Conservation (phyloP, 2,113 vertebrate genomes). For the Gallinago paraguaiae region DNA sequence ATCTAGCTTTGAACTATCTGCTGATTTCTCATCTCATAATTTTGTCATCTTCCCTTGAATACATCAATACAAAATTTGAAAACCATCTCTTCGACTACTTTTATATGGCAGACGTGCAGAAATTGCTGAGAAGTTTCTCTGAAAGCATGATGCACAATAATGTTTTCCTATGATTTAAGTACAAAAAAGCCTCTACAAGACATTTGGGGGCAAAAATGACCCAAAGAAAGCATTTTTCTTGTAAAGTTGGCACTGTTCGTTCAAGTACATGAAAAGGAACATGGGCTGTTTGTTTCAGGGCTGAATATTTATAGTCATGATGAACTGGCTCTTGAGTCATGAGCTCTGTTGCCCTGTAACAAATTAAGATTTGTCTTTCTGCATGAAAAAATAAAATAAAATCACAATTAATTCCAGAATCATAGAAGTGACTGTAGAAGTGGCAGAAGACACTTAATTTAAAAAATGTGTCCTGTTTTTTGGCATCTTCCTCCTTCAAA, state of each 20-base stretch:
- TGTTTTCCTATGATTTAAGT: not conserved
- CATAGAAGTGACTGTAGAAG: not conserved
- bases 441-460: constrained; percentile 9
- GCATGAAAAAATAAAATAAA: not conserved
- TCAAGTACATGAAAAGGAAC: not conserved
- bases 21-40: not conserved
- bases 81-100: not conserved
- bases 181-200: not conserved
- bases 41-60: not conserved
- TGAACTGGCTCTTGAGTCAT: constrained; percentile 38
- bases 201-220: not conserved
- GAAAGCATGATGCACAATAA: not conserved
- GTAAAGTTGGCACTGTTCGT: not conserved
- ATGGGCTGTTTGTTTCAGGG: constrained; percentile 17
- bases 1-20: not conserved
- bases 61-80: not conserved
- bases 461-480: constrained; percentile 2
- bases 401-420: constrained; percentile 26
- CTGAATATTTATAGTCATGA: constrained; percentile 33
- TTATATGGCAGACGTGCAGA: not conserved
- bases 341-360: not conserved
- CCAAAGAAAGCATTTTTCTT: not conserved
- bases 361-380: constrained; percentile 33
- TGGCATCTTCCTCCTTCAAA: not conserved
- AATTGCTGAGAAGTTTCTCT: not conserved